phyloP scores from a whole-genome alignment of 2,113 vertebrate genomes.

The Panthera leo region DNA sequence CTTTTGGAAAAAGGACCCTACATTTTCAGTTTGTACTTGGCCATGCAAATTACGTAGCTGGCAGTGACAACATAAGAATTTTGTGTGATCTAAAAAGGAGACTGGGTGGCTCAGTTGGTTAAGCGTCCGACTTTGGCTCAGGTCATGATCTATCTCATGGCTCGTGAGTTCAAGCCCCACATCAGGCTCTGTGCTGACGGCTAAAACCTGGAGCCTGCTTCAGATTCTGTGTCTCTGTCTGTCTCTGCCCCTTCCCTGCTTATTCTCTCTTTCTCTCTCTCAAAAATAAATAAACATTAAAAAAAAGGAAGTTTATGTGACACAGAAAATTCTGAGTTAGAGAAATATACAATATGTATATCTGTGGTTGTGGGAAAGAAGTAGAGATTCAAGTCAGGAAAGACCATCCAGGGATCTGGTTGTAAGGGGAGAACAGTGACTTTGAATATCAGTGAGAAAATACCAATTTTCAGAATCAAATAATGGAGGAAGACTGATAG shows the following conservation, averaged over 20 bases:
- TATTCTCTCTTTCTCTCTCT: too few species aligned
- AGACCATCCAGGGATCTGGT: not conserved
- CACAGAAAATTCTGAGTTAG: not conserved
- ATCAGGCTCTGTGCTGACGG: too few species aligned
- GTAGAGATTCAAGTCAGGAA: not conserved
- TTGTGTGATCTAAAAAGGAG: not conserved
- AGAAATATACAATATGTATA: not conserved
- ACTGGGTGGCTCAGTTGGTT: too few species aligned
- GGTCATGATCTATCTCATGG: too few species aligned
- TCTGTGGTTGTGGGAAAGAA: not conserved
- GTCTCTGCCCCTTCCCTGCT: too few species aligned
- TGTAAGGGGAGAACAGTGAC: not conserved
- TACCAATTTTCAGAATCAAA: slow-evolving; percentile 13
- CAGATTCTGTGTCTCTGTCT: too few species aligned
- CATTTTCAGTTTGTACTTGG: not conserved
- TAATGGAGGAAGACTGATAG: not conserved
- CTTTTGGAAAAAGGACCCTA: not conserved
- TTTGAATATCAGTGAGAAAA: not conserved
- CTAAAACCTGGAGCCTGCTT: too few species aligned
- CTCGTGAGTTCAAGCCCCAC: too few species aligned
- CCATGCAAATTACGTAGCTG: not conserved
- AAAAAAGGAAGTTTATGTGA: not conserved
- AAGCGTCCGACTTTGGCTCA: too few species aligned
- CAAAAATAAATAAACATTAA: too few species aligned
- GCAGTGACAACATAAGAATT: not conserved